A percentile compares a stretch with the other conserved stretches of the same genome.
Evolutionary conservation across 2,797 vertebrate genomes (phyloP).

Genomic region (Crocodylus rhombifer): DNA sequence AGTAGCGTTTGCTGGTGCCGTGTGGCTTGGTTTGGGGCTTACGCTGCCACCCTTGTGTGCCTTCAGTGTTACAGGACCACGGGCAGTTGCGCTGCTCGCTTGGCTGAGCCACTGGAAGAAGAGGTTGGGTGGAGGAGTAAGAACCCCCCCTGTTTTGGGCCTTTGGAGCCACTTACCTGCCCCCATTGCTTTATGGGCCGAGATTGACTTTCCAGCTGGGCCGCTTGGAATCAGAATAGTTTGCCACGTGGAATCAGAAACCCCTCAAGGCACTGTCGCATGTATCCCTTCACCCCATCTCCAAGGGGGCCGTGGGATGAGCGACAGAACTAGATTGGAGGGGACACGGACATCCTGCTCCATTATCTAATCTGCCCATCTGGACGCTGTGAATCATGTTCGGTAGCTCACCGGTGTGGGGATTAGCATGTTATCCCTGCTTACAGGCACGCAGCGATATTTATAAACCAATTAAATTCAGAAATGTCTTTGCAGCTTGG

Average conservation of each 20-base stretch:
- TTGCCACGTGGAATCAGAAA: background rate
- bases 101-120: background rate
- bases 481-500: background rate
- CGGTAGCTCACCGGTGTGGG: fast-evolving
- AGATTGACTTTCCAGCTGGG: background rate
- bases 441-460: background rate
- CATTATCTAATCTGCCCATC: background rate
- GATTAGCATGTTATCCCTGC: background rate
- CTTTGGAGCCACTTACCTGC: background rate
- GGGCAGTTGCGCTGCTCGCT: fast-evolving
- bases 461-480: background rate
- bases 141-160: background rate
- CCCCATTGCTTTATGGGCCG: background rate
- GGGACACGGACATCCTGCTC: background rate
- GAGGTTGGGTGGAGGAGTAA: background rate
- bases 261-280: background rate
- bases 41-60: fast-evolving
- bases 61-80: background rate
- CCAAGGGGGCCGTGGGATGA: fast-evolving
- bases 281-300: background rate
- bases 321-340: fast-evolving
- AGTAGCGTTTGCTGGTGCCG: fast-evolving
- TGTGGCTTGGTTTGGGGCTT: background rate
- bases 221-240: background rate
- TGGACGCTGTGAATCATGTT: background rate